phyloP scores from a whole-genome alignment of 2,888 invertebrate genomes.

The Tachina grossa region DNA sequence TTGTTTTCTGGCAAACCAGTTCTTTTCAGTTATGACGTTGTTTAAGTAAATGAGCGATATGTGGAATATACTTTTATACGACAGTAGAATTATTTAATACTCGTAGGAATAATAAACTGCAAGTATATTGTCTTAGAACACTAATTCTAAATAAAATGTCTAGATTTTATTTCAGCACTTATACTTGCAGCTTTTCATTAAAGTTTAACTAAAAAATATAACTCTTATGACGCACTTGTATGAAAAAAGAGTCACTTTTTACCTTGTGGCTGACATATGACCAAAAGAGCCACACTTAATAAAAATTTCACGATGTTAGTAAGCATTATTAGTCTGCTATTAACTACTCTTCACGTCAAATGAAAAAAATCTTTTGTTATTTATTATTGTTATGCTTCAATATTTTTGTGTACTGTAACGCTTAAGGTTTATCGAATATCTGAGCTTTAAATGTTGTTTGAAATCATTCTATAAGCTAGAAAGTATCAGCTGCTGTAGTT shows the following conservation, averaged over 20 bases:
- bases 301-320: background rate
- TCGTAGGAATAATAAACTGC: too few relatives aligned
- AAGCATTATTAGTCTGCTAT: slow-evolving; percentile 18
- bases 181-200: background rate
- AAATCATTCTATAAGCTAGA: slow-evolving; percentile 56
- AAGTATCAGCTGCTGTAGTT: background rate
- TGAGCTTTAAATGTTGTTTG: slow-evolving; percentile 46
- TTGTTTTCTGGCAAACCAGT: too few relatives aligned
- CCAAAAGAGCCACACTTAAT: slow-evolving; percentile 35
- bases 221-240: background rate
- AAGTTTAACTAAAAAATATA: background rate
- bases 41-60: too few relatives aligned
- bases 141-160: too few relatives aligned
- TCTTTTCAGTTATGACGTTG: too few relatives aligned
- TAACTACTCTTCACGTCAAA: background rate
- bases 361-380: background rate
- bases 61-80: too few relatives aligned
- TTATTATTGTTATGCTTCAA: background rate
- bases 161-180: too few relatives aligned
- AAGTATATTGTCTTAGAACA: too few relatives aligned
- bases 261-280: slow-evolving; percentile 51
- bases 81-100: too few relatives aligned
- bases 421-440: slow-evolving; percentile 50
- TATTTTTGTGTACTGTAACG: slow-evolving; percentile 28
- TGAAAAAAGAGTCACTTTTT: slow-evolving; percentile 5